A percentile compares a stretch with the other conserved stretches of the same genome.
phyloP scores from a whole-genome alignment of 2,888 invertebrate genomes.

The Temnothorax rugatulus region DNA sequence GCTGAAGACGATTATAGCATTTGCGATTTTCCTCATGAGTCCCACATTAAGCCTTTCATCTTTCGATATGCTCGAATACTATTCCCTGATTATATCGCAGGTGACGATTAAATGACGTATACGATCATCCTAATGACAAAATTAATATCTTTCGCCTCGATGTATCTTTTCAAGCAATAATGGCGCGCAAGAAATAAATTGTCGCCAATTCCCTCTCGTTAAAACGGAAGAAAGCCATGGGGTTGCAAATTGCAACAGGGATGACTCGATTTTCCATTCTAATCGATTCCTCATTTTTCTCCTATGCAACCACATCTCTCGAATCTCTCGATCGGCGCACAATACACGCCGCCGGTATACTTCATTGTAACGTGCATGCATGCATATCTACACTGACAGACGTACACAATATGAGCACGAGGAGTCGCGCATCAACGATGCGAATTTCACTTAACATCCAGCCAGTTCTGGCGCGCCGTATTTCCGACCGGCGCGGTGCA shows the following conservation, averaged over 20 bases:
- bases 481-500: conserved; percentile 26
- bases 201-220: background rate
- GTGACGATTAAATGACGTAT: background rate
- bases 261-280: conserved; percentile 57
- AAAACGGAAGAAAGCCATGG: conserved; percentile 1
- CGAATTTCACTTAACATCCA: conserved; percentile 65
- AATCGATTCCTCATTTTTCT: conserved; percentile 52
- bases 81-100: background rate
- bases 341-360: conserved; percentile 47
- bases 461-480: conserved; percentile 62
- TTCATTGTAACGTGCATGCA: conserved; percentile 33
- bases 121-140: background rate
- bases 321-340: conserved; percentile 41
- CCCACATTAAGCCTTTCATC: background rate
- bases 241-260: conserved; percentile 4
- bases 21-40: background rate
- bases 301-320: conserved; percentile 26
- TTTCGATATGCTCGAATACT: background rate
- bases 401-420: conserved; percentile 38
- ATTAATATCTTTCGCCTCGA: conserved; percentile 30
- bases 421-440: conserved; percentile 57
- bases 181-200: conserved; percentile 27
- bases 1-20: background rate
- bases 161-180: conserved; percentile 34
- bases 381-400: conserved; percentile 10